Base-by-base conservation (phyloP, 2,113 vertebrate species). In the Tylochromis polylepis region DNA sequence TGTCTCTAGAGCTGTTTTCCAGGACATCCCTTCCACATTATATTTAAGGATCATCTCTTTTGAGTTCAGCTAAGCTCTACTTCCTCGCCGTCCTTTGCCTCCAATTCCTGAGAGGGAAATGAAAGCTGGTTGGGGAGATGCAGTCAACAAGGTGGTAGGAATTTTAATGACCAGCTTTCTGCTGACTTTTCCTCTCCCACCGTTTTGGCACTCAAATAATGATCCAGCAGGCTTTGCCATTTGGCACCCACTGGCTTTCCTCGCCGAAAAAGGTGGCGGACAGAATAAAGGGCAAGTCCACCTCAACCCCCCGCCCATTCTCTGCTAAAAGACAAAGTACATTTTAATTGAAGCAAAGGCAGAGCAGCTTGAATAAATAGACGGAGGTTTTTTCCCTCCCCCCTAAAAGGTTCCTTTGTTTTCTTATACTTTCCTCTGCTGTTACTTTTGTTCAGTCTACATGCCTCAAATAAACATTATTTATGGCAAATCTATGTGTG, bases 111-210 rank as follows among this genome's bases (percentile, higher is more conserved):
- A 72, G 82, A 83, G 81, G 89, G 86, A 93, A 91, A 85, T 70
- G 58, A 87, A 88, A 87, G 87, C 88, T 85, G 86, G 86, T 92
- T 87, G 82, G 87, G 87, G 85, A 92, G 91, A 92, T 90, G 83
- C 91, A 92, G 87, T 88, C 90, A 94, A 93, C 89, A 95, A 94
- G 89, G 89, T 93, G 93, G 87, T 82, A 89, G 91, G 95, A 95
- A 94, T 95, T 93, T 94, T 94, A 95, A 95, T 96, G 89, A 94
- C 83, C 36, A 67, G 81, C 85, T 91, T 90, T 92, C 89, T 93
- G 85, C 90, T 91, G 92, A 91, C 92, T 93, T 91, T 91, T 91
- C 84, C 91, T 95, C 92, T 90, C 91, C 91, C 46, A 84, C 89
- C 80, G 83, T 91, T 92, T 94, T 94, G 93, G 94, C 93, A 91